These are phyloP conservation scores for Corythornis cristatus DNA, from an alignment of 2,113 vertebrate species.

Conservation along the genomic window DNA sequence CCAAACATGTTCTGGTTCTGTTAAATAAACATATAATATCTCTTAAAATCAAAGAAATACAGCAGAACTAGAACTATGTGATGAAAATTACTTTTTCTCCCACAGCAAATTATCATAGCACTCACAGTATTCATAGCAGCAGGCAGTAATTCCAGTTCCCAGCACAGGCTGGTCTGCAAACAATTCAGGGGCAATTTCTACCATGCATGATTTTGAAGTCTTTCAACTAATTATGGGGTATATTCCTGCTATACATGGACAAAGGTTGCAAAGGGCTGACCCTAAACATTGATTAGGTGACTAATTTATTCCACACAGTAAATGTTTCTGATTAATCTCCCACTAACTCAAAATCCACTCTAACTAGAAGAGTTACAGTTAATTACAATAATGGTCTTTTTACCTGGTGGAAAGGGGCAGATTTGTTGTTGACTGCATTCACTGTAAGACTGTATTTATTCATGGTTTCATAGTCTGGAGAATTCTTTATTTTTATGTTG, in stretches of 20 bases:
- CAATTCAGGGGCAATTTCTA: background rate
- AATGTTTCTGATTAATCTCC: background rate
- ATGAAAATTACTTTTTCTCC: background rate
- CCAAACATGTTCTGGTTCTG: background rate
- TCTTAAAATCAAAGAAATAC: background rate
- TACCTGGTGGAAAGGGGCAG: conserved; percentile 65
- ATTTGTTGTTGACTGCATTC: conserved; percentile 64
- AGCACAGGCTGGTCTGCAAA: background rate
- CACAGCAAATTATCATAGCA: background rate
- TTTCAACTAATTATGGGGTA: background rate
- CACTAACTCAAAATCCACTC: background rate
- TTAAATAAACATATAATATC: background rate
- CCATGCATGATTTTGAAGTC: background rate
- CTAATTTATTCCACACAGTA: background rate
- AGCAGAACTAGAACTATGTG: background rate
- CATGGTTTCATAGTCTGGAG: conserved; percentile 58
- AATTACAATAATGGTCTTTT: background rate
- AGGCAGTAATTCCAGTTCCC: background rate
- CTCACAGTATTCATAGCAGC: background rate
- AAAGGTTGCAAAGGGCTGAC: background rate
- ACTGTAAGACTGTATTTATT: conserved; percentile 40
- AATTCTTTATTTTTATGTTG: conserved; percentile 57
- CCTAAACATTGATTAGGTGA: background rate
- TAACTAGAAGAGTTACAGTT: background rate
- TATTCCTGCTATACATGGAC: background rate